Evolutionary conservation across 2,797 vertebrate genomes (phyloP).

Genomic region (Novumbra hubbsi): DNA sequence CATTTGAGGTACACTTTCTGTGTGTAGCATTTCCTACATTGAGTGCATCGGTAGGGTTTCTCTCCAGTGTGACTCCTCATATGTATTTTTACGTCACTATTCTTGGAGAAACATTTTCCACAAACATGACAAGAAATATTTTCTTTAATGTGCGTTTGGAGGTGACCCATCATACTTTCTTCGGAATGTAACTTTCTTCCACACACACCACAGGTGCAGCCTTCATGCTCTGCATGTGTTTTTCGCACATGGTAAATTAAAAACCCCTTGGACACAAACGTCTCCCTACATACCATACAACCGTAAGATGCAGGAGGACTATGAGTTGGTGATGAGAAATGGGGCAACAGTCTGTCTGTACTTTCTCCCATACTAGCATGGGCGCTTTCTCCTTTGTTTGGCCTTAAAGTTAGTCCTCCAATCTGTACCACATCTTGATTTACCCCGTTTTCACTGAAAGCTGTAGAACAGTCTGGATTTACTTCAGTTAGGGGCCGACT

Average conservation of each 20-base stretch:
- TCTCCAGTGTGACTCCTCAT: conserved; percentile 12
- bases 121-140: neutral
- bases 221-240: neutral
- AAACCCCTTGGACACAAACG: neutral
- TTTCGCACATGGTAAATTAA: neutral
- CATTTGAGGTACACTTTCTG: neutral
- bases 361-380: neutral
- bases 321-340: neutral
- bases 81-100: neutral
- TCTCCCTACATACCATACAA: neutral
- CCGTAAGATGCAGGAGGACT: neutral
- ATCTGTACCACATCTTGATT: neutral
- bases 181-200: too few species aligned
- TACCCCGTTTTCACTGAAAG: neutral
- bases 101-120: neutral
- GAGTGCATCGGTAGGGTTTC: neutral
- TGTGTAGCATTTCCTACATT: neutral
- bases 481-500: neutral
- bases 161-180: neutral
- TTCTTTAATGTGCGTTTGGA: neutral
- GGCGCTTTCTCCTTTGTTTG: neutral
- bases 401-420: neutral
- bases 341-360: neutral
- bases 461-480: neutral
- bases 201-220: neutral